These are phyloP conservation scores for Drosophila orena DNA, from an alignment of 1,140 invertebrate species.

Conservation along the genomic window DNA sequence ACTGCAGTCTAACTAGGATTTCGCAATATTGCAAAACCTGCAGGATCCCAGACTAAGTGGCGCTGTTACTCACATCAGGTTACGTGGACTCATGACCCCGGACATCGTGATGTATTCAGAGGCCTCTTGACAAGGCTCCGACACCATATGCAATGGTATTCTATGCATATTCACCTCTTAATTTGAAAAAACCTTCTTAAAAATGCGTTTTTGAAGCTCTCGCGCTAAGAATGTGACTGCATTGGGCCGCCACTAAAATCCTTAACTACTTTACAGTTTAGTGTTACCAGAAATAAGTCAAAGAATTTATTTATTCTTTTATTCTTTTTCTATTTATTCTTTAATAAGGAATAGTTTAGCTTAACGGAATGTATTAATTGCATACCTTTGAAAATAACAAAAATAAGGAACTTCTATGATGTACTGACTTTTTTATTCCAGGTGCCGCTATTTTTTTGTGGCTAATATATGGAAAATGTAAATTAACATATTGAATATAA, in stretches of 20 bases:
- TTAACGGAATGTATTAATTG: too few relatives aligned
- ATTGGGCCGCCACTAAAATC: neutral
- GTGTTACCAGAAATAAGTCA: neutral
- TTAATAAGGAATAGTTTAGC: too few relatives aligned
- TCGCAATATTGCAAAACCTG: neutral
- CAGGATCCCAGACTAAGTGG: neutral
- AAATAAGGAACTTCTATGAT: too few relatives aligned
- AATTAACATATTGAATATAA: too few relatives aligned
- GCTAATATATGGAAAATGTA: too few relatives aligned
- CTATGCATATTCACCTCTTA: slow-evolving; percentile 26
- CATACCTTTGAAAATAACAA: too few relatives aligned
- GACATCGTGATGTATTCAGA: slow-evolving; percentile 30
- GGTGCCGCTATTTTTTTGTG: too few relatives aligned
- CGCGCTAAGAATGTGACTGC: slow-evolving; percentile 40
- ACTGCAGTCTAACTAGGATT: neutral
- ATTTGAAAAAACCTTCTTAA: neutral
- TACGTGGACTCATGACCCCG: slow-evolving; percentile 22
- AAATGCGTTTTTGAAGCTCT: slow-evolving; percentile 14
- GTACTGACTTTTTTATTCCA: too few relatives aligned
- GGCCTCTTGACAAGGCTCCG: neutral
- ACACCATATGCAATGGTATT: slow-evolving; percentile 12
- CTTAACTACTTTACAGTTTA: neutral
- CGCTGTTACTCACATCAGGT: slow-evolving; percentile 47
- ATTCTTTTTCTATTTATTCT: too few relatives aligned
- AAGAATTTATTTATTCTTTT: too few relatives aligned